These are phyloP conservation scores for Meiosimyza platycephala DNA, from an alignment of 2,888 invertebrate genomes.

Conservation along the genomic window DNA sequence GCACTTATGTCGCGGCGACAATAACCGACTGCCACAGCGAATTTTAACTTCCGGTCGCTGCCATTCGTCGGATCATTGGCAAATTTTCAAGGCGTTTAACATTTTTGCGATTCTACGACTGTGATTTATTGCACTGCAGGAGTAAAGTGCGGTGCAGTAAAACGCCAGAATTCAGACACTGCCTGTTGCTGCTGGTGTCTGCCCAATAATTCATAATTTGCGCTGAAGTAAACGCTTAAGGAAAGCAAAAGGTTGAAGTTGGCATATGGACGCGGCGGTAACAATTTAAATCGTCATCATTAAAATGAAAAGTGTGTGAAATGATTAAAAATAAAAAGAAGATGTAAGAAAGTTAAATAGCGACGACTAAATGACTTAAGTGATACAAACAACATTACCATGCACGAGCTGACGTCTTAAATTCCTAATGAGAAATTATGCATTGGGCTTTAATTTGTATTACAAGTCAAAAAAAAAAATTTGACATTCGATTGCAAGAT, in stretches of 20 bases:
- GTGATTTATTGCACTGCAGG: slow-evolving; percentile 22
- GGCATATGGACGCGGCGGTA: background rate
- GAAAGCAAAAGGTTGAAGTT: background rate
- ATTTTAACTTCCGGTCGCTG: slow-evolving; percentile 29
- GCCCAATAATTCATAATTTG: slow-evolving; percentile 9
- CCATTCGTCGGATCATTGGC: slow-evolving; percentile 23
- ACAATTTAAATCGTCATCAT: slow-evolving; percentile 5
- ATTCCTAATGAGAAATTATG: no score
- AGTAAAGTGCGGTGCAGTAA: background rate
- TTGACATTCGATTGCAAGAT: no score
- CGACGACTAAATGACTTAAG: no score
- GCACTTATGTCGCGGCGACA: background rate
- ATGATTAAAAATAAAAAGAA: slow-evolving; percentile 6
- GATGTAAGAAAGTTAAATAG: background rate
- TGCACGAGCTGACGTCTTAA: no score
- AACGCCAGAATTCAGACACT: background rate
- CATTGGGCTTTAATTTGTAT: no score
- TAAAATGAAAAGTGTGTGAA: slow-evolving; percentile 20
- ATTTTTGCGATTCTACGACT: slow-evolving; percentile 8
- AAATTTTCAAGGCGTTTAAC: slow-evolving; percentile 26
- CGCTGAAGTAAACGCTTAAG: background rate
- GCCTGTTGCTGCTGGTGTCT: background rate
- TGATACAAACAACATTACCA: no score
- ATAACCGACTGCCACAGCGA: slow-evolving; percentile 6
- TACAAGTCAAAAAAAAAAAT: no score